Percentiles rank a stretch among this genome's conserved stretches.
Conservation (phyloP, 2,888 invertebrate species). For the Acleris literana region DNA sequence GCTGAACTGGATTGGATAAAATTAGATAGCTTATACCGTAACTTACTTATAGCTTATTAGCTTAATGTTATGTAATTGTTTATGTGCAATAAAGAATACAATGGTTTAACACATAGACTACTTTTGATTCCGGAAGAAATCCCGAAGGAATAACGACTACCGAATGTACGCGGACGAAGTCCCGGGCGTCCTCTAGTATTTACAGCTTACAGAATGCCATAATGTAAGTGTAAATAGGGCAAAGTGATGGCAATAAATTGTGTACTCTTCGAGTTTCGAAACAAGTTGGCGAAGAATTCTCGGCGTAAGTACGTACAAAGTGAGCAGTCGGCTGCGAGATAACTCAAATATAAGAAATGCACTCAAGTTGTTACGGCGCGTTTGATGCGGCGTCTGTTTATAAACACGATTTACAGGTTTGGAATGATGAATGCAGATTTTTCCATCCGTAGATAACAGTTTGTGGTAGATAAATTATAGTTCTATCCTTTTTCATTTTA, state of each 20-base stretch:
- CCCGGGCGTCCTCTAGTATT: no score
- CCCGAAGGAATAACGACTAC: no score
- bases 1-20: no score
- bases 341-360: slow-evolving; percentile 54
- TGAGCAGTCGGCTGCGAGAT: slow-evolving; percentile 64
- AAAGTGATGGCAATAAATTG: slow-evolving; percentile 61
- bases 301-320: slow-evolving; percentile 50
- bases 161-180: no score
- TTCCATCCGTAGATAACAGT: background rate
- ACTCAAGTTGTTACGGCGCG: slow-evolving; percentile 35
- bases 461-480: slow-evolving; percentile 16
- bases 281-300: slow-evolving; percentile 57
- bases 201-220: slow-evolving; percentile 55
- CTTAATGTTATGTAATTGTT: no score
- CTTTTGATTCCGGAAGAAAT: no score
- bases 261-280: slow-evolving; percentile 55
- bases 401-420: slow-evolving; percentile 13
- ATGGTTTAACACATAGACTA: no score
- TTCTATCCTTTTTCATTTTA: no score
- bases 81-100: no score
- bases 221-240: slow-evolving; percentile 60
- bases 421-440: no score
- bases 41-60: no score
- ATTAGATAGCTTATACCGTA: no score
- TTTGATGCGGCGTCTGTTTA: slow-evolving; percentile 31